Evolutionary conservation across 2,113 vertebrate genomes (phyloP), one percentile per base, ranked within the genome.

Genomic region (Scomber scombrus): DNA sequence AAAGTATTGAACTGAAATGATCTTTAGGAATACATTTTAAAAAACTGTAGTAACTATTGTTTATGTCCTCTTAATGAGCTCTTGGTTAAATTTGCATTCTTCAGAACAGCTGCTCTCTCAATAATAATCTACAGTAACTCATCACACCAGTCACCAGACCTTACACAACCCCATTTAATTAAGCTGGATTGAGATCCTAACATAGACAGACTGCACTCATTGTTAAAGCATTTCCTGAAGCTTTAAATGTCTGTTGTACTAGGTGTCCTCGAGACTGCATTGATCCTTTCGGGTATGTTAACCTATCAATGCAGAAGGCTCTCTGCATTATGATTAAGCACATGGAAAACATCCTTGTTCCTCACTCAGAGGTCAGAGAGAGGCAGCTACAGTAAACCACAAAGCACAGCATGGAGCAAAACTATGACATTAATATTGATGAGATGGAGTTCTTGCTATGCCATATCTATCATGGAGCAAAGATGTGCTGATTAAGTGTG

Each of bases 311-410:
- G 84, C 74, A 77, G 75, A 11, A 73, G 82, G 71, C 54, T 10
- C 68, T 56, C 73, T 71, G 86, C 87, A 89, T 92, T 92, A 88
- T 91, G 85, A 92, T 91, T 77, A 92, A 88, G 88, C 81, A 68
- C 78, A 79, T 60, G 69, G 82, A 88, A 88, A 91, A 61, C 83
- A 87, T 90, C 84, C 87, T 58, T 58, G 49, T 66, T 78, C 60
- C 78, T 80, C 79, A 65, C 80, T 79, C 84, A 68, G 82, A 87
- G 91, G 86, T 88, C 90, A 89, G 56, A 31, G 81, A 73, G 85
- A 85, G 66, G 75, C 75, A 85, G 70, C 67, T 81, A 80, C 66
- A 78, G 78, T 71, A 77, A 88, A 88, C 81, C 82, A 78, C 83
- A 87, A 62, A 88, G 78, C 75, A 14, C 73, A 65, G 69, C 62